phyloP scores from a whole-genome alignment of 2,797 vertebrate genomes.

The Phylloscopus collybita region DNA sequence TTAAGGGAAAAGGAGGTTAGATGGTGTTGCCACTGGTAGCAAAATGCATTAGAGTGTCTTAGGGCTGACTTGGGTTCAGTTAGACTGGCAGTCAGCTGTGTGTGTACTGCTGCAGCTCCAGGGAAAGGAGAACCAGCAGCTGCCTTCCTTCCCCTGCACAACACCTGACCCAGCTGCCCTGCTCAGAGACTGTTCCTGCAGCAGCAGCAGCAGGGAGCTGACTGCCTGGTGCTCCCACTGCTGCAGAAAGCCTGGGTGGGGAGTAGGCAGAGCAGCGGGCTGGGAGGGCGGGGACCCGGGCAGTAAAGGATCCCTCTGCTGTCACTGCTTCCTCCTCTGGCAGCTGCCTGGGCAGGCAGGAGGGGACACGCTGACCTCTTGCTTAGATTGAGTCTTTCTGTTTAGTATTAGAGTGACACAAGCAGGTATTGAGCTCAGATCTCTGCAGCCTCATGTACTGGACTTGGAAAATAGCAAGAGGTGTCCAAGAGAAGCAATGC shows the following conservation, averaged over 20 bases:
- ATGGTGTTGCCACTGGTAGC: background rate
- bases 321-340: background rate
- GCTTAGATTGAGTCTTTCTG: background rate
- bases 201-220: background rate
- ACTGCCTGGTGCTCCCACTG: fast-evolving
- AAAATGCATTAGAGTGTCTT: background rate
- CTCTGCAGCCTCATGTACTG: constrained; percentile 56
- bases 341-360: background rate
- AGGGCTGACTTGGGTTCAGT: background rate
- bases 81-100: background rate
- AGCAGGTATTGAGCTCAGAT: background rate
- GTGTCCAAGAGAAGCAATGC: constrained; percentile 51
- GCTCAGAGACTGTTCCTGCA: background rate
- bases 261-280: constrained; percentile 33
- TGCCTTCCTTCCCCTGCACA: background rate
- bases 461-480: constrained; percentile 41
- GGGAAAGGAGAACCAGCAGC: background rate
- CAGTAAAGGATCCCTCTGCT: constrained; percentile 43
- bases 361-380: background rate
- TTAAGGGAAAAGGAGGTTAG: background rate
- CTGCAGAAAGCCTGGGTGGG: background rate
- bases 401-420: background rate
- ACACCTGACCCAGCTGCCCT: background rate
- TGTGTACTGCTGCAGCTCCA: background rate
- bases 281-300: constrained; percentile 62